phyloP scores from a whole-genome alignment of 2,797 vertebrate species.

The Phalloptychus januarius region DNA sequence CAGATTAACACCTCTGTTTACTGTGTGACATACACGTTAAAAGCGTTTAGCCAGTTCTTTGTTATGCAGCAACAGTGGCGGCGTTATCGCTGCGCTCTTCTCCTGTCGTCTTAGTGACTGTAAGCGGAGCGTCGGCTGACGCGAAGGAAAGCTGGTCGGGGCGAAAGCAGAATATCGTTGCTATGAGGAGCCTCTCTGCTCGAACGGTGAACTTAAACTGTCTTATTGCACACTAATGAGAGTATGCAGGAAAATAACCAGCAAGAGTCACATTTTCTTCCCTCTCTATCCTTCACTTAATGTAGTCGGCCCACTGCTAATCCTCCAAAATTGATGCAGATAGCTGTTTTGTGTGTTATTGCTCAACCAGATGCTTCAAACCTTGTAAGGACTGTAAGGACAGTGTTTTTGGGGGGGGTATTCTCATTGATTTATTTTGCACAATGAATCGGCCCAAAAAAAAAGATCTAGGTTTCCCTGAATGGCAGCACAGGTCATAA shows the following conservation, averaged over 20 bases:
- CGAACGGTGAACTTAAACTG: slow-evolving; percentile 27
- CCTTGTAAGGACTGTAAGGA: slow-evolving; percentile 27
- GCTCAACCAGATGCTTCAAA: slow-evolving; percentile 49
- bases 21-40: background rate
- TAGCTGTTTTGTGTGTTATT: slow-evolving; percentile 32
- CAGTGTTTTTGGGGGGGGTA: background rate
- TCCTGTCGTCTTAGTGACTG: background rate
- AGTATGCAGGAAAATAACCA: slow-evolving; percentile 22
- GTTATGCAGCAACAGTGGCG: slow-evolving; percentile 2
- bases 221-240: slow-evolving; percentile 38
- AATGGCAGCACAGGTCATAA: background rate
- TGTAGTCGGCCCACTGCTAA: slow-evolving; percentile 41
- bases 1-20: background rate
- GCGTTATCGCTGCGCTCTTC: background rate
- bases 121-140: slow-evolving; percentile 7
- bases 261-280: background rate
- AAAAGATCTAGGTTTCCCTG: background rate
- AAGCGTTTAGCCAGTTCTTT: background rate
- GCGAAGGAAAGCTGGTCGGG: background rate
- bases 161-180: slow-evolving; percentile 3
- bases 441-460: background rate
- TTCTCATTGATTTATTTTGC: background rate
- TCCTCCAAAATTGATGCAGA: slow-evolving; percentile 48
- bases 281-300: slow-evolving; percentile 33
- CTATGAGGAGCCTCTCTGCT: background rate